phyloP scores from a whole-genome alignment of 1,140 invertebrate species.

The Acyrthosiphon pisum region DNA sequence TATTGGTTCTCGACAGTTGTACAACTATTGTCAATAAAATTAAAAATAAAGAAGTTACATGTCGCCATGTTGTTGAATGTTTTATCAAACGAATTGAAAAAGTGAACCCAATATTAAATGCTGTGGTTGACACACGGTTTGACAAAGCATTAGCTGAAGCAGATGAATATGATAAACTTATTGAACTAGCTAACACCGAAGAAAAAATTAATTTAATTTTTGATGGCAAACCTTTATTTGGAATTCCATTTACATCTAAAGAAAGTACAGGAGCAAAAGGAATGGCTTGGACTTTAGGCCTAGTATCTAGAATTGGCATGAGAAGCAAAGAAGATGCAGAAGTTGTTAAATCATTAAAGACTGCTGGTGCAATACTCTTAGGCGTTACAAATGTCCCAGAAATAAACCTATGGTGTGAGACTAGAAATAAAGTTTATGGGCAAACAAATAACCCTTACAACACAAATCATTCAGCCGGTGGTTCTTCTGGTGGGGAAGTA shows the following conservation, averaged over 20 bases:
- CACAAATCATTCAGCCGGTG: constrained; percentile 79
- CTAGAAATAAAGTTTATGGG: constrained; percentile 89
- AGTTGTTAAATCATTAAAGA: constrained; percentile 75
- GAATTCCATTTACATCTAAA: constrained; percentile 85
- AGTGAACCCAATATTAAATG: constrained; percentile 81
- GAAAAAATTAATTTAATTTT: constrained; percentile 64
- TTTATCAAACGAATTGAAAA: constrained; percentile 81
- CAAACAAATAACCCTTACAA: constrained; percentile 94
- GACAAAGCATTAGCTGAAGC: constrained; percentile 80
- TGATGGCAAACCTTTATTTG: constrained; percentile 72
- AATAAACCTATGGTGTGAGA: constrained; percentile 85
- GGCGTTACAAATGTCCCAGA: constrained; percentile 95
- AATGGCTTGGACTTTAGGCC: constrained; percentile 73
- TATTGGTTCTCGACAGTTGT: constrained; percentile 72
- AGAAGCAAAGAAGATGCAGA: constrained; percentile 78
- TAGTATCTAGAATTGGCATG: constrained; percentile 66
- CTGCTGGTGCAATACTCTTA: constrained; percentile 86
- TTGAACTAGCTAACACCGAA: constrained; percentile 68
- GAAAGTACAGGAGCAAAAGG: constrained; percentile 71
- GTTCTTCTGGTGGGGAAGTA: constrained; percentile 82
- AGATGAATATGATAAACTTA: constrained; percentile 71
- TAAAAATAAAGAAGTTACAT: constrained; percentile 64
- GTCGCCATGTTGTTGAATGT: constrained; percentile 75
- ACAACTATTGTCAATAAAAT: constrained; percentile 72
- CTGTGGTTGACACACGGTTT: constrained; percentile 80